These are phyloP conservation scores for Callimorpha dominula DNA, from an alignment of 2,888 invertebrate species.

Conservation along the genomic window DNA sequence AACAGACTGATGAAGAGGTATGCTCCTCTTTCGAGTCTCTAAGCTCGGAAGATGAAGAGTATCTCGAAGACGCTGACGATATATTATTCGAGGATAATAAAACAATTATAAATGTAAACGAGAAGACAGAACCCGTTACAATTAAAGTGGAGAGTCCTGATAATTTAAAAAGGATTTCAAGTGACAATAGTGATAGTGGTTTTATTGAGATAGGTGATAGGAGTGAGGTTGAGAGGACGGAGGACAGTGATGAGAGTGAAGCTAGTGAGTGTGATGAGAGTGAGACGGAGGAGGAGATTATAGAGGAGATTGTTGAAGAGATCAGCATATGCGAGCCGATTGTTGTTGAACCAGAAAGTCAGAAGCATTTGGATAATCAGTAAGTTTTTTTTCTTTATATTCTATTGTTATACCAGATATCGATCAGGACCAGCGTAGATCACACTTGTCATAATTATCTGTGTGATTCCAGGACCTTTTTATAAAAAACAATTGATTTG, in stretches of 20 bases:
- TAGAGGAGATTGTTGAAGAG: constrained; percentile 62
- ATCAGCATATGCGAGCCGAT: constrained; percentile 33
- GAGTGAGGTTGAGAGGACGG: constrained; percentile 66
- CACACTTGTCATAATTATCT: not conserved
- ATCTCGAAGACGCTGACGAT: constrained; percentile 75
- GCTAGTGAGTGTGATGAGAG: constrained; percentile 53
- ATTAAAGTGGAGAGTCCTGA: constrained; percentile 69
- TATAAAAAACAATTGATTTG: too few species aligned
- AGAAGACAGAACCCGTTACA: constrained; percentile 56
- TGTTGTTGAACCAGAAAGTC: constrained; percentile 12
- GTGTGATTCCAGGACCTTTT: not conserved
- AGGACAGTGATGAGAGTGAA: constrained; percentile 65
- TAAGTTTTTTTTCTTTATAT: constrained; percentile 35
- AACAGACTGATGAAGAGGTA: constrained; percentile 79
- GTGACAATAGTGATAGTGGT: constrained; percentile 84
- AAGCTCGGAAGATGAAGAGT: constrained; percentile 75
- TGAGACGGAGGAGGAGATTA: constrained; percentile 69
- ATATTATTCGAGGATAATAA: constrained; percentile 68
- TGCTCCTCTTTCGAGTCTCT: constrained; percentile 80
- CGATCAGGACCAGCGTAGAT: not conserved
- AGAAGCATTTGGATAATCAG: constrained; percentile 31
- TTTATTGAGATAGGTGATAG: constrained; percentile 78
- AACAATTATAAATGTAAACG: constrained; percentile 70
- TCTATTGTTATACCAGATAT: not conserved
- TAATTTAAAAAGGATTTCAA: constrained; percentile 71